Evolutionary conservation across 1,140 invertebrate species (phyloP), one percentile per base, ranked within the genome.

Genomic region (Drosophila persimilis): DNA sequence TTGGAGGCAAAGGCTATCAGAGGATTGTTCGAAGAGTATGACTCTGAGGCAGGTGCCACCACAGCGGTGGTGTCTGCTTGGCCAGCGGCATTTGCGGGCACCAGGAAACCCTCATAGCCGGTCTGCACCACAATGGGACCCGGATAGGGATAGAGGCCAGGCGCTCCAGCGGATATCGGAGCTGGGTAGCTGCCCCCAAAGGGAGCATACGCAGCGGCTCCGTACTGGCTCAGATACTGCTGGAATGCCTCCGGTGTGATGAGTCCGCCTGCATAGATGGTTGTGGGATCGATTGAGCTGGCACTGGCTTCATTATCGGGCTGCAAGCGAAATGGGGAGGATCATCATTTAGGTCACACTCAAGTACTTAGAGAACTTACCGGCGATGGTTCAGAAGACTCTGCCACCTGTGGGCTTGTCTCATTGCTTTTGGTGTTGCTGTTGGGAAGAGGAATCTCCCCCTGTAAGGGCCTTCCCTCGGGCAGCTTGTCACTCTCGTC

Each of bases 21-120:
- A 0, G 78, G 72, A 62, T 84, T 78, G 0, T 59, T 31, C 0
- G 62, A 55, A 13, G 63, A 35, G 6, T 61, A 24, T 17, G 41
- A 55, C 11, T 29, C n/a, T 7, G 15, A 56, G 11, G 39, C 45
- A 7, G 64, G 29, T 5, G 64, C 64, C n/a, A 52, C 51, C 26
- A 75, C 60, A 4, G 71, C 73, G 22, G 77, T 76, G 17, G 17
- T 51, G 11, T 69, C 79, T 3, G 72, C 24, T 7, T 54, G 51
- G 7, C 35, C 66, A 24, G 54, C 54, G 2, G 46, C 11, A 56
- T 73, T 62, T 5, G 80, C 20, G 4, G 66, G 90, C 44, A 92
- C 67, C 24, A 92, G 56, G 39, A 86, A 91, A 15, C 90, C 91
- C 57, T 92, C 90, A 62, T 92, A 93, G 15, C 92, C 91, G 2